A percentile compares a stretch with the other conserved stretches of the same genome.
Conservation (phyloP, 2,113 vertebrate genomes). For the Apeltes quadracus region DNA sequence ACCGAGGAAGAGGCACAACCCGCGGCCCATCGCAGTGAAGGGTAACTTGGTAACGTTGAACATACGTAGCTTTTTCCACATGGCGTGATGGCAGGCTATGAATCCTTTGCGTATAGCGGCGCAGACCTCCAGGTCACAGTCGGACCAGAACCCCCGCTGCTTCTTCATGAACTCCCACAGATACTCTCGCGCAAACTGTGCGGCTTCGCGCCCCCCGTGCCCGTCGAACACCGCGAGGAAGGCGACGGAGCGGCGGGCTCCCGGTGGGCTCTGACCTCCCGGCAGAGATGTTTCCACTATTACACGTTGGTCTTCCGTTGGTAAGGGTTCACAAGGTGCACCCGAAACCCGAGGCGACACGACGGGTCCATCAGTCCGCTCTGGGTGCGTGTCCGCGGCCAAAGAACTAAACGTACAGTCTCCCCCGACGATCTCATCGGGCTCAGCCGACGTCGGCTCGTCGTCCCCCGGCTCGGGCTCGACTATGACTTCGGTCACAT, state of each 20-base stretch:
- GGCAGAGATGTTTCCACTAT: neutral
- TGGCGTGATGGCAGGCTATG: conserved; percentile 93
- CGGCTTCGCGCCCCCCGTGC: conserved; percentile 94
- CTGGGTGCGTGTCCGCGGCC: neutral
- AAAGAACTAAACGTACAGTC: neutral
- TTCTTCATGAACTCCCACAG: conserved; percentile 93
- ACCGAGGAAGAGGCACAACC: neutral
- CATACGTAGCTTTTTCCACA: conserved; percentile 99
- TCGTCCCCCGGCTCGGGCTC: conserved; percentile 87
- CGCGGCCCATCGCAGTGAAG: neutral
- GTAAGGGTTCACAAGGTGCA: conserved; percentile 18
- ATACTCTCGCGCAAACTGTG: conserved; percentile 90
- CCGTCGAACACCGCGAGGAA: conserved; percentile 96
- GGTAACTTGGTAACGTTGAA: conserved; percentile 36
- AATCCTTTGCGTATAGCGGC: conserved; percentile 93
- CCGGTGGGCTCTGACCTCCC: conserved; percentile 3
- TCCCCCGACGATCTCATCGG: conserved; percentile 49
- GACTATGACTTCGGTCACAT: conserved; percentile 90
- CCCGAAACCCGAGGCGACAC: neutral
- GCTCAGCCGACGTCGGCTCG: conserved; percentile 70
- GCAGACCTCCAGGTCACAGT: conserved; percentile 89
- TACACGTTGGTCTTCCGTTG: conserved; percentile 8
- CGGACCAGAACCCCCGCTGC: conserved; percentile 91
- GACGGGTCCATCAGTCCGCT: neutral
- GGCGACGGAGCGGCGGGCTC: conserved; percentile 81